Base-by-base conservation (phyloP, 2,888 invertebrate species). In the Drosophila cyrtoloma region DNA sequence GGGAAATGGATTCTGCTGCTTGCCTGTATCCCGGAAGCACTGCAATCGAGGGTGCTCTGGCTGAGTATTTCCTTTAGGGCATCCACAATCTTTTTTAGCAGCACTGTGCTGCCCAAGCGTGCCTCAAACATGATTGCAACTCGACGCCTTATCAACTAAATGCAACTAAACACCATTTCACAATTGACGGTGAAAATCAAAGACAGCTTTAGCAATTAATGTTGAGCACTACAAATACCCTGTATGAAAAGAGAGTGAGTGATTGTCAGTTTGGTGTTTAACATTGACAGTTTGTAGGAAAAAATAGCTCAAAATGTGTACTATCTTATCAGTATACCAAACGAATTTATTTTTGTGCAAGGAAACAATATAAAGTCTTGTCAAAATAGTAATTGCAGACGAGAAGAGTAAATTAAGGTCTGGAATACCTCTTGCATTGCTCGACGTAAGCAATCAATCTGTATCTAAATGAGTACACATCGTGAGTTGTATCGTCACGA, bases 21-120 rank as follows among this genome's bases (percentile, higher is more conserved):
- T 83, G 93, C 93, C 91, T 97, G 97, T 73, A 97, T 96, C 30
- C 97, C 97, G 80, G 96, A 96, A 92, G 97, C 97, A 32, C 97
- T 97, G 92, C 99, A 99, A 94, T 99, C 99, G 94, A 99, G 99
- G 67, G 98, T 98, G 50, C 99, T 99, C 94, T 99, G 99, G 92
- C 96, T 98, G 32, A 99, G 95, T 56, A 99, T 95, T 93, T 99
- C 99, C 94, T 99, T 99, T 85, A 99, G 97, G 30, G 99, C 98
- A 93, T 99, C 99, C 89, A 99, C 94, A 66, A 99, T 97, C 94
- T 99, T 99, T 94, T 99, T 99, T 86, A 99, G 94, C 78, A 97
- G 96, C 60, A 97, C 96, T 92, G 99, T 85, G 53, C 62, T 73
- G 37, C 69, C 12, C 14, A 85, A 52, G 90, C 99, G 97, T 93